Evolutionary conservation across 2,113 vertebrate genomes (phyloP), one percentile per base, ranked within the genome.

Genomic region (Microcebus jonahi): DNA sequence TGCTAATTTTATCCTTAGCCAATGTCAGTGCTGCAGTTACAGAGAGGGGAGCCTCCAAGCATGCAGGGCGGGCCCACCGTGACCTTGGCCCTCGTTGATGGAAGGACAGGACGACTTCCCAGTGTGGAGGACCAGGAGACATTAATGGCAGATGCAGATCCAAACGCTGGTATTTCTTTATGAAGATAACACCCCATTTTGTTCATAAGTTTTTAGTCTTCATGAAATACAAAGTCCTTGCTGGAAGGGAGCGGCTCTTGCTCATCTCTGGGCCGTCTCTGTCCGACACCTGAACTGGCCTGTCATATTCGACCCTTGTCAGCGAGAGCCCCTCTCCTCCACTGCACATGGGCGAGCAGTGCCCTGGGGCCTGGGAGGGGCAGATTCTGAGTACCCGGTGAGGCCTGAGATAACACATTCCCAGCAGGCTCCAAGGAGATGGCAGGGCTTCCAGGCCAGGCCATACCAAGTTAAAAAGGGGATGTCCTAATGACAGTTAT

Each of bases 61-160:
- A 25, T 13, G 20, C 14, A 1, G n/a, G 4, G 1, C 0, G 0
- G 67, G 31, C 59, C 6, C 0, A 9, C 67, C 4, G 0, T 7
- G 50, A 55, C 48, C 34, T 20, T 12, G 25, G 20, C 42, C 50
- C 27, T 55, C 71, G 2, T 1, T 29, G 53, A 13, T 5, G 8
- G 17, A 61, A 71, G 27, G 39, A 31, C 2, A 34, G 23, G 36
- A 42, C 15, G 9, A 1, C 42, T 45, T 14, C 39, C 61, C 25
- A 8, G 20, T 29, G 20, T 10, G 23, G 20, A 63, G 7, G 34
- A 9, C 61, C 71, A 3, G 27, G 50, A 21, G 15, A 2, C 0
- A 12, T 9, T 1, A 1, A 14, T 31, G 76, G 5, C 61, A 57
- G 50, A 31, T 8, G 4, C 0, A 20, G 17, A 53, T 11, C 18